Percentiles rank a stretch among this genome's conserved stretches.
Evolutionary conservation across 2,797 vertebrate genomes (phyloP).

Genomic region (Cheirogaleus major): DNA sequence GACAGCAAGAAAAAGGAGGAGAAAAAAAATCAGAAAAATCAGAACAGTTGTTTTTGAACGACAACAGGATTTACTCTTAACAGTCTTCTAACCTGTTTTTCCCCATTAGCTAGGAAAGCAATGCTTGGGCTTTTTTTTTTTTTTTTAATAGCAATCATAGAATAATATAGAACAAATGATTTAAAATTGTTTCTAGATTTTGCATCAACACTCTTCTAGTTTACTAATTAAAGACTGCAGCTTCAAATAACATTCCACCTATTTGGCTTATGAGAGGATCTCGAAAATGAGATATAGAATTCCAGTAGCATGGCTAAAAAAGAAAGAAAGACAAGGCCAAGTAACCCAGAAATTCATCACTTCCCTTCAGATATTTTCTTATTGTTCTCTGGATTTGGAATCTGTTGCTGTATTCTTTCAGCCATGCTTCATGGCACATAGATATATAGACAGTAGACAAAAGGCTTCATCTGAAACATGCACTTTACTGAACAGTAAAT

Average conservation of each 20-base stretch:
- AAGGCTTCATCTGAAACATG: not conserved
- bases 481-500: not conserved
- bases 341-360: not conserved
- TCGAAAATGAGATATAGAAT: not conserved
- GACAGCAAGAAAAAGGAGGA: not conserved
- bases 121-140: not conserved
- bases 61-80: constrained; percentile 15
- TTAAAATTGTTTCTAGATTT: constrained; percentile 50
- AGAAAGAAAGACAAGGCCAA: not conserved
- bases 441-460: not conserved
- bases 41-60: constrained; percentile 16
- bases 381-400: not conserved
- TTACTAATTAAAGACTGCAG: constrained; percentile 48
- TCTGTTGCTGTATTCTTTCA: not conserved
- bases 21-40: not conserved
- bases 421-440: not conserved
- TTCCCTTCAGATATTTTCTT: not conserved
- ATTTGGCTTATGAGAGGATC: constrained; percentile 8
- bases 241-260: not conserved
- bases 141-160: not conserved
- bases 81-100: not conserved
- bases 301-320: not conserved
- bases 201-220: not conserved
- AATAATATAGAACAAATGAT: constrained; percentile 52
- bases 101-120: not conserved